Percentiles rank a stretch among this genome's conserved stretches.
Conservation (phyloP, 2,113 vertebrate species). For the Anoplopoma fimbria region DNA sequence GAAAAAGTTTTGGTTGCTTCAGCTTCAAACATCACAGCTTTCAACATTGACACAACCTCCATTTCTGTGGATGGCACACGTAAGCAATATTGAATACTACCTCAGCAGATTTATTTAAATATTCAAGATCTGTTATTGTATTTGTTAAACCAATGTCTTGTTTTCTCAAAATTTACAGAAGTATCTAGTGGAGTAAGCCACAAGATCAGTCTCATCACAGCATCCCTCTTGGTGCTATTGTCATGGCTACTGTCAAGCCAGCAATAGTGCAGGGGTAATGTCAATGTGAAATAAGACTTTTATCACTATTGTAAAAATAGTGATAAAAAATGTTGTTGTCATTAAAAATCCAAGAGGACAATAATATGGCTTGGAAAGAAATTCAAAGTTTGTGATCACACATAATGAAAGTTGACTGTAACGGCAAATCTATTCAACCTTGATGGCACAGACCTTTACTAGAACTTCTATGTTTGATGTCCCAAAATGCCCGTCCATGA, state of each 20-base stretch:
- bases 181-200: constrained; percentile 35
- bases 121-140: not conserved
- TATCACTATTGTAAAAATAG: constrained; percentile 2
- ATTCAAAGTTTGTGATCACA: not conserved
- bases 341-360: not conserved
- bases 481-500: not conserved
- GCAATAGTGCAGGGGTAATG: not conserved
- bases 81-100: constrained; percentile 17
- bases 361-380: not conserved
- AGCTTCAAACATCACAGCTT: constrained; percentile 25
- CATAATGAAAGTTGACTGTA: not conserved
- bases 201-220: constrained; percentile 51
- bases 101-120: not conserved
- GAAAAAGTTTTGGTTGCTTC: constrained; percentile 28
- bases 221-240: constrained; percentile 38
- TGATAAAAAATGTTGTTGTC: not conserved
- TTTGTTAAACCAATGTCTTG: not conserved
- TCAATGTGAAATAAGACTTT: not conserved
- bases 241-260: constrained; percentile 48
- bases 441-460: not conserved
- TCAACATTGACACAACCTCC: constrained; percentile 49
- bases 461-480: not conserved
- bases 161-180: constrained; percentile 18
- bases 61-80: constrained; percentile 45
- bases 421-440: not conserved